Conservation (phyloP, 2,113 vertebrate species). For the Corvus moneduloides region DNA sequence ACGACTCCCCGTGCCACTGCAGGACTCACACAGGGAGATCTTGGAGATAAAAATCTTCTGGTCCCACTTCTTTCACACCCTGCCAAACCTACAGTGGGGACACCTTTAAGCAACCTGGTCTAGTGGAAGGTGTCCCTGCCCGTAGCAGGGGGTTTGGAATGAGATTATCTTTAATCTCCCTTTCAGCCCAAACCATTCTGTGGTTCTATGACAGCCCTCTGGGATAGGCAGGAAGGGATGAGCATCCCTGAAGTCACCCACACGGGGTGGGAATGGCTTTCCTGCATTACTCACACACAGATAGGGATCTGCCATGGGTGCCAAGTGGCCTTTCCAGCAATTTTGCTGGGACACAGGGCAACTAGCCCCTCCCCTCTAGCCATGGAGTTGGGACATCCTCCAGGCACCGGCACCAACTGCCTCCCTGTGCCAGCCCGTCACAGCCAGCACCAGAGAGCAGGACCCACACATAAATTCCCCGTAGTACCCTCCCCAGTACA, state of each 20-base stretch:
- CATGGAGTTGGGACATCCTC: fast-evolving
- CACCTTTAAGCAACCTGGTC: background rate
- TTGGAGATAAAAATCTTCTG: background rate
- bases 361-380: background rate
- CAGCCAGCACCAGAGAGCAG: background rate
- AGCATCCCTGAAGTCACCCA: background rate
- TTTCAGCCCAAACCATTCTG: background rate
- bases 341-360: background rate
- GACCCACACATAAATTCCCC: background rate
- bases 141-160: background rate
- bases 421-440: background rate
- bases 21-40: background rate
- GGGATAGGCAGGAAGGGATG: background rate
- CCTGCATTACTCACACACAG: background rate
- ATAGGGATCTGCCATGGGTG: fast-evolving
- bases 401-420: fast-evolving
- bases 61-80: background rate
- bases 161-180: background rate
- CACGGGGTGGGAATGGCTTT: background rate
- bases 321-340: background rate
- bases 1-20: fast-evolving
- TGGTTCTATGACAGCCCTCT: background rate
- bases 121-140: background rate
- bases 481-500: background rate
- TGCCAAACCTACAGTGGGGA: background rate